Conservation (phyloP, 2,113 vertebrate species). For the Turdus rufiventris region DNA sequence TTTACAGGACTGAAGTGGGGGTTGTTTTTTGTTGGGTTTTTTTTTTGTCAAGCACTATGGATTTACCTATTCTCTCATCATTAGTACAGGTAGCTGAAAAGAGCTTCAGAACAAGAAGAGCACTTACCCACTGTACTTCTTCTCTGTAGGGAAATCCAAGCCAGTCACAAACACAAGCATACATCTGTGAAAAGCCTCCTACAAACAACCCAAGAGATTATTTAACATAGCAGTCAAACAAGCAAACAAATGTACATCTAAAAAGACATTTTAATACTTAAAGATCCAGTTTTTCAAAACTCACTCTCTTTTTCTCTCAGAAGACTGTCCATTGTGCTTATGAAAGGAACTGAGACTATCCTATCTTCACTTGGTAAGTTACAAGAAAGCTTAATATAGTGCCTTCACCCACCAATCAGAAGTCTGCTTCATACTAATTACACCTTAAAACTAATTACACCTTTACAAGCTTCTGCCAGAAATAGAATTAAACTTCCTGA, state of each 20-base stretch:
- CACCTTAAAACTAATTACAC: constrained; percentile 68
- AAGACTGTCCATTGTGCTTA: neutral
- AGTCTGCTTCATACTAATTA: constrained; percentile 48
- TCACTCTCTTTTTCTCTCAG: constrained; percentile 3
- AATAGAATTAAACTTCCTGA: constrained; percentile 62
- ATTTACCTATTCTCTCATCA: neutral
- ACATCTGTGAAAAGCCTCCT: constrained; percentile 98
- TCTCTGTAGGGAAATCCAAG: constrained; percentile 91
- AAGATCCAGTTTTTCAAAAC: neutral
- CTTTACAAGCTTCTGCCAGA: constrained; percentile 40
- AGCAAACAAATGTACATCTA: neutral
- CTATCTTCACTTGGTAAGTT: neutral
- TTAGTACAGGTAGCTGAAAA: neutral
- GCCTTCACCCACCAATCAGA: constrained; percentile 46
- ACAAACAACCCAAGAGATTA: neutral
- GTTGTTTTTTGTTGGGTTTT: rapidly evolving
- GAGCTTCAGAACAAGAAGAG: neutral
- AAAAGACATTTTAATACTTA: neutral
- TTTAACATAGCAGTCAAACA: neutral
- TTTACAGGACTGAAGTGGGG: neutral
- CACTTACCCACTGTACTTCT: constrained; percentile 96
- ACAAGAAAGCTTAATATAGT: constrained; percentile 54
- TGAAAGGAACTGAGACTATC: neutral
- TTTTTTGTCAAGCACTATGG: neutral
- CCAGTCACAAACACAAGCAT: constrained; percentile 96